Conservation (phyloP, 2,797 vertebrate genomes). For the Cuniculus paca region DNA sequence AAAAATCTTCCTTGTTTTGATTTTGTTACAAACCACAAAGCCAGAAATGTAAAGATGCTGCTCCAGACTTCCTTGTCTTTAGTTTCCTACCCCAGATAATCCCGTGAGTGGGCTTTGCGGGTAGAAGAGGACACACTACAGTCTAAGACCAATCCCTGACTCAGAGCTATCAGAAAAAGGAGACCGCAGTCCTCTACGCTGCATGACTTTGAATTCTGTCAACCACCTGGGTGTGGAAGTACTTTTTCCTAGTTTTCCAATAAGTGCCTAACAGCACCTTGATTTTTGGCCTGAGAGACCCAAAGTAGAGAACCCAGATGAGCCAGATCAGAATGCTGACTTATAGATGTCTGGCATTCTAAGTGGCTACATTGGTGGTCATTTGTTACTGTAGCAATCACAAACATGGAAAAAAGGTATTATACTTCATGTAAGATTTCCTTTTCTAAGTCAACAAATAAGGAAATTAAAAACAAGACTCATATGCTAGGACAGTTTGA, state of each 20-base stretch:
- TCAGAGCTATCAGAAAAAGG: neutral
- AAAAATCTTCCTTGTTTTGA: neutral
- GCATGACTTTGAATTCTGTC: neutral
- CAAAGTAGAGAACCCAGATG: neutral
- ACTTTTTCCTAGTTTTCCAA: neutral
- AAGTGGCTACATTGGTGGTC: neutral
- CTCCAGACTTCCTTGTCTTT: neutral
- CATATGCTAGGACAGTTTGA: neutral
- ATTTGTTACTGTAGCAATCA: neutral
- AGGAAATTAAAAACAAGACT: neutral
- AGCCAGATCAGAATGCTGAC: neutral
- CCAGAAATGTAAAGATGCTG: neutral
- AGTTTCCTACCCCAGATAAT: neutral
- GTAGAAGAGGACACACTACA: neutral
- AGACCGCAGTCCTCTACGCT: neutral
- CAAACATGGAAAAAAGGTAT: neutral
- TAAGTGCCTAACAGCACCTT: neutral
- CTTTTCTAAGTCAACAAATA: conserved; percentile 31
- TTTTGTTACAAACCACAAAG: neutral
- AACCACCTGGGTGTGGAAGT: neutral
- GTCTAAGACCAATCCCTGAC: too few relatives aligned
- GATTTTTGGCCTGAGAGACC: neutral
- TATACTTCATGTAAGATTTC: neutral
- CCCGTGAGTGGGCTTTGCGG: neutral
- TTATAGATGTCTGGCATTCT: neutral